A percentile compares a stretch with the other conserved stretches of the same genome.
Conservation (phyloP, 2,888 invertebrate genomes). For the Apocheima hispidaria region DNA sequence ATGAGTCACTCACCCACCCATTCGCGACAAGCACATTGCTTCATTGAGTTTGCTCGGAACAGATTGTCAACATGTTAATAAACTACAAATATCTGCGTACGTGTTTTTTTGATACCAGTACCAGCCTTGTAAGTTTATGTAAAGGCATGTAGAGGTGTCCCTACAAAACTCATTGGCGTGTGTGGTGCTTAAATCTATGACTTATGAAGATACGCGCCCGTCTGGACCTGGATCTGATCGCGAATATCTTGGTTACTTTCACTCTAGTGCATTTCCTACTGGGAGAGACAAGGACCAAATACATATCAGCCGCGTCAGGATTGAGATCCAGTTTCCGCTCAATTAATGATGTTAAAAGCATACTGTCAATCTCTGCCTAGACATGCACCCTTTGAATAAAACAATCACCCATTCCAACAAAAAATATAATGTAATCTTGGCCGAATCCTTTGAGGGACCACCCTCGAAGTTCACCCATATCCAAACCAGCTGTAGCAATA, state of each 20-base stretch:
- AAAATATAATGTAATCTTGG: slow-evolving; percentile 7
- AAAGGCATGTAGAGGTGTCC: slow-evolving; percentile 24
- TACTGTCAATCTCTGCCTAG: neutral
- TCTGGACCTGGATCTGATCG: neutral
- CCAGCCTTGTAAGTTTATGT: neutral
- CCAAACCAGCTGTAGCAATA: slow-evolving; percentile 4
- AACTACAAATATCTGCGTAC: neutral
- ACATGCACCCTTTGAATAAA: neutral
- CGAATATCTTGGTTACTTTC: no score
- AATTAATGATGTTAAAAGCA: neutral
- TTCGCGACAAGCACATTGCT: slow-evolving; percentile 31
- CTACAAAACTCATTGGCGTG: slow-evolving; percentile 14
- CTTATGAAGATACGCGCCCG: neutral
- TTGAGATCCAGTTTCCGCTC: neutral
- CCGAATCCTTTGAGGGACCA: slow-evolving; percentile 9
- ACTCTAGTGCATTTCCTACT: neutral
- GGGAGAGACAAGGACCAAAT: neutral
- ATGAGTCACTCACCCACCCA: slow-evolving; percentile 31
- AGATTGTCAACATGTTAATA: slow-evolving; percentile 24
- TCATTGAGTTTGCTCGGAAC: slow-evolving; percentile 26
- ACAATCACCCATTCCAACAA: neutral
- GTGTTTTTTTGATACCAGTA: slow-evolving; percentile 7
- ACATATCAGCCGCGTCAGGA: neutral
- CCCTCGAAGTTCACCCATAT: neutral
- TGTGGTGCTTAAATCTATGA: slow-evolving; percentile 1